phyloP scores from a whole-genome alignment of 1,140 invertebrate species.

The Arion vulgaris region DNA sequence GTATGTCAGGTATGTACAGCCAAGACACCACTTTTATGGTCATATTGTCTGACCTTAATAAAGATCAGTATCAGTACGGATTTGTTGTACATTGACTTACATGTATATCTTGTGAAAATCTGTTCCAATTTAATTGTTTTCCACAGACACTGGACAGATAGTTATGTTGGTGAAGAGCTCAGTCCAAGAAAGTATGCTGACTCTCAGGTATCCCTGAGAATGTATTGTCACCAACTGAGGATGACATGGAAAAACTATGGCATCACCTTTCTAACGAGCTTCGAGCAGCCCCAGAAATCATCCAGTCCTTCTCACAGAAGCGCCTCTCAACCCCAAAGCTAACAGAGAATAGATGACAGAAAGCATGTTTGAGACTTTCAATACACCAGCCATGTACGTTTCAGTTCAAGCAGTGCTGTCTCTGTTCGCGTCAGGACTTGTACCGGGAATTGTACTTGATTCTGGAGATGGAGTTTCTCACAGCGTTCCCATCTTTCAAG shows the following conservation, averaged over 20 bases:
- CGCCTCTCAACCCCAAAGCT: no score
- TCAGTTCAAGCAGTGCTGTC: conserved; percentile 93
- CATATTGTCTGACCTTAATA: no score
- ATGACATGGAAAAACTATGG: conserved; percentile 94
- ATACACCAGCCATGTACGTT: conserved; percentile 93
- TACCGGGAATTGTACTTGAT: conserved; percentile 79
- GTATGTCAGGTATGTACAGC: no score
- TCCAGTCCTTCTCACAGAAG: conserved; percentile 73
- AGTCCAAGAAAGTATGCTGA: conserved; percentile 82
- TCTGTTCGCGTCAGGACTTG: conserved; percentile 93
- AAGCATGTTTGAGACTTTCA: conserved; percentile 76
- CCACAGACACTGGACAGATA: no score
- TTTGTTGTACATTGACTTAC: no score
- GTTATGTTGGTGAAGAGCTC: conserved; percentile 74
- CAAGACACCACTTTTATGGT: no score
- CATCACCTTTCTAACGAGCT: conserved; percentile 86
- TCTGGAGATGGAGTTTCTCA: not conserved
- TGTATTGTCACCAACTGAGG: conserved; percentile 77
- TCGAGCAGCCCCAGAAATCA: conserved; percentile 85
- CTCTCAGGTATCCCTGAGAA: conserved; percentile 75
- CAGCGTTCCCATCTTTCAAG: not conserved
- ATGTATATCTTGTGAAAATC: no score
- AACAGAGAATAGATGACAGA: conserved; percentile 78
- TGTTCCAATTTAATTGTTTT: no score
- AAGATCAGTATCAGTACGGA: no score